Conservation (phyloP, 2,888 invertebrate genomes). For the Dynastes maya region DNA sequence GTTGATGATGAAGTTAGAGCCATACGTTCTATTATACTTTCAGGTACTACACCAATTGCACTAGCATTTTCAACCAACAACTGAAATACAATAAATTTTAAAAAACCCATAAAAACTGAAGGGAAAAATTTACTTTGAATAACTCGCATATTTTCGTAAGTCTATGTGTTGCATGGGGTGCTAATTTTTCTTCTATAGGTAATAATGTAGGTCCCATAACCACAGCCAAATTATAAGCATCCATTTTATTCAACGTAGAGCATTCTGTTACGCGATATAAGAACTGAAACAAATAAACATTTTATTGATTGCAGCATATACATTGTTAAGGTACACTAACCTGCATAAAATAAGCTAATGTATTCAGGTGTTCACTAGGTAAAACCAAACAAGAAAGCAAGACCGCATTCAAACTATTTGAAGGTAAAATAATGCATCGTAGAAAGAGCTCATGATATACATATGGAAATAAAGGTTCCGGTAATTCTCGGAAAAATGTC, state of each 20-base stretch:
- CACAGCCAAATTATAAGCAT: constrained; percentile 86
- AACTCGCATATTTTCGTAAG: constrained; percentile 81
- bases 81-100: constrained; percentile 68
- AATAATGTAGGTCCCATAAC: constrained; percentile 90
- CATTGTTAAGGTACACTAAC: constrained; percentile 64
- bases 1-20: constrained; percentile 64
- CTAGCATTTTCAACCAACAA: constrained; percentile 85
- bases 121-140: constrained; percentile 74
- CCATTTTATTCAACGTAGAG: constrained; percentile 87
- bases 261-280: constrained; percentile 80
- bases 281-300: constrained; percentile 72
- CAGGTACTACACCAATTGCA: constrained; percentile 82
- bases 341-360: constrained; percentile 88
- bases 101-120: neutral
- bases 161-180: constrained; percentile 73
- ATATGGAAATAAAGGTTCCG: constrained; percentile 86
- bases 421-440: constrained; percentile 76
- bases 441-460: constrained; percentile 84
- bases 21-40: constrained; percentile 72
- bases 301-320: constrained; percentile 28
- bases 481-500: constrained; percentile 87
- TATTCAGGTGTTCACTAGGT: constrained; percentile 84
- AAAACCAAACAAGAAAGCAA: constrained; percentile 80
- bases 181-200: constrained; percentile 78
- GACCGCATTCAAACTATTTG: constrained; percentile 76